These are phyloP conservation scores for Oryzias melastigma DNA, from an alignment of 2,113 vertebrate genomes.

Conservation along the genomic window DNA sequence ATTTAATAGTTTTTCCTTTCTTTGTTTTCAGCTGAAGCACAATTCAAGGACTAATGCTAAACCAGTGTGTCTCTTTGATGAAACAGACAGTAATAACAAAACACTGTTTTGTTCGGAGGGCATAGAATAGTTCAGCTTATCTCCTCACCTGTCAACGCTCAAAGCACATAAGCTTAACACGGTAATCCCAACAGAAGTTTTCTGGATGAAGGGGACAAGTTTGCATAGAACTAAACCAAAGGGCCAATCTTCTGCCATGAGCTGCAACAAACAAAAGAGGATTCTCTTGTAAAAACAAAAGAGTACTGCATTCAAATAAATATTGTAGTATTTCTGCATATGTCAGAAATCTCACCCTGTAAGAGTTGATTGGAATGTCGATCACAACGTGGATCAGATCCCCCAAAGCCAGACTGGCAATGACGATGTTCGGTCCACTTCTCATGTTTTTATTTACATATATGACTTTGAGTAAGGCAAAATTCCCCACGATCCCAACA, in stretches of 20 bases:
- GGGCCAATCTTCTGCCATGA: constrained; percentile 90
- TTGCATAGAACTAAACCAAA: constrained; percentile 90
- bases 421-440: constrained; percentile 88
- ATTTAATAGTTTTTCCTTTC: not conserved
- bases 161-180: constrained; percentile 90
- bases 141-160: constrained; percentile 89
- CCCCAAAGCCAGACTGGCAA: constrained; percentile 88
- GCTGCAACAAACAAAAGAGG: constrained; percentile 71
- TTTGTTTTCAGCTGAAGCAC: constrained; percentile 34
- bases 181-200: constrained; percentile 91
- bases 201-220: constrained; percentile 92
- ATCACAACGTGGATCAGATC: constrained; percentile 89
- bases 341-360: constrained; percentile 80
- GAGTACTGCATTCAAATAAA: constrained; percentile 7
- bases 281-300: constrained; percentile 4
- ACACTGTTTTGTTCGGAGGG: constrained; percentile 24
- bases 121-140: constrained; percentile 36
- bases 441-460: constrained; percentile 91
- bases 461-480: constrained; percentile 86
- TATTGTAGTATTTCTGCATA: constrained; percentile 15
- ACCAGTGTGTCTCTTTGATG: constrained; percentile 47
- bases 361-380: constrained; percentile 87
- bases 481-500: constrained; percentile 87
- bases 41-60: constrained; percentile 54
- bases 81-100: constrained; percentile 40